phyloP scores from a whole-genome alignment of 2,113 vertebrate species.

The Machaerirhynchus nigripectus region DNA sequence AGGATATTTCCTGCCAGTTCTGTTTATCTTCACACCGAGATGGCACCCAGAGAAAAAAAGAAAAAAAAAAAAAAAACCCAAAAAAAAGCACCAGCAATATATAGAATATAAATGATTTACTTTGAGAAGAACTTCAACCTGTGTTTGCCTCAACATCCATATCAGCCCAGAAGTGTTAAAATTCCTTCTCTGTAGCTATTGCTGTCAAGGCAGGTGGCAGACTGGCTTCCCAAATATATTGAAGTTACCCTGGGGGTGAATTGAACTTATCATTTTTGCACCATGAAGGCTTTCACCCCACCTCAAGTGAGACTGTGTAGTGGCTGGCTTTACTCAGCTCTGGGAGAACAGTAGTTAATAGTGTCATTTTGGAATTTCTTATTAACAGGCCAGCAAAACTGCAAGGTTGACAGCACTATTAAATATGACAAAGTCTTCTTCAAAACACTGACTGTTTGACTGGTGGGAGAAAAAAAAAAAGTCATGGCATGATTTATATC shows the following conservation, averaged over 20 bases:
- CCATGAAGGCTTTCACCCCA: not conserved
- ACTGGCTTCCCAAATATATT: not conserved
- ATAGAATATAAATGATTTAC: not conserved
- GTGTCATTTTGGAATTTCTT: conserved; percentile 39
- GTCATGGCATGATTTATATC: conserved; percentile 56
- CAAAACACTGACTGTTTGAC: conserved; percentile 58
- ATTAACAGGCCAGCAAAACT: conserved; percentile 43
- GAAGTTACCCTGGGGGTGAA: not conserved
- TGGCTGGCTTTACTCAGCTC: not conserved
- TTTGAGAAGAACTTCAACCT: not conserved
- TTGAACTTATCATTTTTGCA: not conserved
- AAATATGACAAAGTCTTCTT: conserved; percentile 69
- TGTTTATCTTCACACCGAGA: not conserved
- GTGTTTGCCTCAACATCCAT: not conserved
- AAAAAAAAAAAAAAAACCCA: too few species aligned
- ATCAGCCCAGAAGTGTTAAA: not conserved
- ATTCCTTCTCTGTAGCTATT: not conserved
- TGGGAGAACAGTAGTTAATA: conserved; percentile 13
- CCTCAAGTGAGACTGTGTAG: not conserved
- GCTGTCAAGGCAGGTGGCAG: not conserved
- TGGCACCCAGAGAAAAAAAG: not conserved
- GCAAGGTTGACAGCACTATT: conserved; percentile 65
- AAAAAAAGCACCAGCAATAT: not conserved
- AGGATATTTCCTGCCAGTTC: not conserved
- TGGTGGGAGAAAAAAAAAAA: not conserved